Conservation (phyloP, 2,797 vertebrate genomes). For the Pantherophis vulpinus region DNA sequence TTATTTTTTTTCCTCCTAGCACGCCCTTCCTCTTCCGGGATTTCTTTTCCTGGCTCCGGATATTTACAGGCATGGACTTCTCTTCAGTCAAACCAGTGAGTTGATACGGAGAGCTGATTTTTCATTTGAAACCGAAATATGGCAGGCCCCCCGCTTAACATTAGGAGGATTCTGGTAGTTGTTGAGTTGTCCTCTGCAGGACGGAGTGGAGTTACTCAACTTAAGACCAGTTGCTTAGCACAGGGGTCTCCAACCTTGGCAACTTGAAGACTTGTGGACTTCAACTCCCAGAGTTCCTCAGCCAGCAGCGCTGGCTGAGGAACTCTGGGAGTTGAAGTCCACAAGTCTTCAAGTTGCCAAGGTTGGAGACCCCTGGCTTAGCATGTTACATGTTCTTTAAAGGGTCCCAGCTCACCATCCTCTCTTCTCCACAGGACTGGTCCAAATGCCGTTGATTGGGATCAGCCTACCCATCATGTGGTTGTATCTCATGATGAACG, state of each 20-base stretch:
- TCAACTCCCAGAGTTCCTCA: too few relatives aligned
- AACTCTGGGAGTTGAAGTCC: too few relatives aligned
- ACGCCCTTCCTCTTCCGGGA: constrained; percentile 89
- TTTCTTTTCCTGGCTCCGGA: constrained; percentile 89
- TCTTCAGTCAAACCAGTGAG: constrained; percentile 92
- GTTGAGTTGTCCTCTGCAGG: neutral
- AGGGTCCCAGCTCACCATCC: neutral
- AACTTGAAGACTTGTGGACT: too few relatives aligned
- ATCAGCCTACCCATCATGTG: constrained; percentile 87
- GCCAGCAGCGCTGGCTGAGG: too few relatives aligned
- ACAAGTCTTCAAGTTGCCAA: too few relatives aligned
- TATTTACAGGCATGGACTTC: constrained; percentile 85
- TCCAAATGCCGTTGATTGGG: constrained; percentile 77
- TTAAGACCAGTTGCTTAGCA: neutral
- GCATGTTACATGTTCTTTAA: too few relatives aligned
- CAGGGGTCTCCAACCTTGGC: too few relatives aligned
- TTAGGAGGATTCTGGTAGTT: neutral
- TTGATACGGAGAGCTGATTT: constrained; percentile 14
- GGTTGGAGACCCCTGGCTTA: too few relatives aligned
- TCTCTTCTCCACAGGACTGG: constrained; percentile 72
- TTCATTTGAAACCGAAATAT: neutral
- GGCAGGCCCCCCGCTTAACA: neutral
- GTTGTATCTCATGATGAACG: constrained; percentile 91
- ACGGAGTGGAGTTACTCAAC: neutral
- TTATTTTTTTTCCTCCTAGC: constrained; percentile 70